Evolutionary conservation across 2,113 vertebrate species (phyloP), one percentile per base, ranked within the genome.

Genomic region (Podiceps cristatus): DNA sequence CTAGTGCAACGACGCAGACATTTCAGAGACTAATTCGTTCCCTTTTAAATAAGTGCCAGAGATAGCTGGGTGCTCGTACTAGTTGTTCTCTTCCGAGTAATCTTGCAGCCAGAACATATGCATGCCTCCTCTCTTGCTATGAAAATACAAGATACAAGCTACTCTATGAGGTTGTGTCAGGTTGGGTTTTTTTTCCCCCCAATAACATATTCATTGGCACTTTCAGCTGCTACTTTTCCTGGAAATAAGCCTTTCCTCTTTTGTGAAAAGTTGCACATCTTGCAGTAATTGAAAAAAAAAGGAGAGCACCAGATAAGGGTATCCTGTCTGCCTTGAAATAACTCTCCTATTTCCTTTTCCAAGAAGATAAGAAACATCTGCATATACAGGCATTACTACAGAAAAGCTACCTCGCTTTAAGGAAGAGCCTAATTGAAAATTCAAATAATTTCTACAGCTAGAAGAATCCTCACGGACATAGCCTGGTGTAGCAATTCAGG

Each of bases 311-410:
- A 97, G 91, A 86, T 72, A 95, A 92, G 82, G 59, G 56, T n/a
- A 89, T 91, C 91, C 86, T 97, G 53, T 79, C 82, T 95, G 76
- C 37, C 77, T 64, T 88, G 31, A 94, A 95, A 67, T 92, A 93
- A 86, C 69, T 84, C 44, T 72, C 35, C 40, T 84, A 52, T 62
- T 95, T 97, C 95, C 85, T 88, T 95, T 92, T 90, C 40, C 40
- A 55, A 77, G 31, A 74, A 81, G 95, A 91, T 93, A 97, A 96
- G 75, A 83, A 94, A 91, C 82, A 86, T 72, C 66, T 90, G 94
- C 56, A 74, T 5, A 7, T n/a, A 55, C 1, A 7, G 56, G 31
- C 62, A 25, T 68, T 69, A 47, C 33, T 58, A 53, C 66, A 87
- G 3, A 6, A 77, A 82, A 40, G 13, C n/a, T 80, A 53, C 35